Conservation (phyloP, 2,888 invertebrate species). For the Therioaphis trifolii region DNA sequence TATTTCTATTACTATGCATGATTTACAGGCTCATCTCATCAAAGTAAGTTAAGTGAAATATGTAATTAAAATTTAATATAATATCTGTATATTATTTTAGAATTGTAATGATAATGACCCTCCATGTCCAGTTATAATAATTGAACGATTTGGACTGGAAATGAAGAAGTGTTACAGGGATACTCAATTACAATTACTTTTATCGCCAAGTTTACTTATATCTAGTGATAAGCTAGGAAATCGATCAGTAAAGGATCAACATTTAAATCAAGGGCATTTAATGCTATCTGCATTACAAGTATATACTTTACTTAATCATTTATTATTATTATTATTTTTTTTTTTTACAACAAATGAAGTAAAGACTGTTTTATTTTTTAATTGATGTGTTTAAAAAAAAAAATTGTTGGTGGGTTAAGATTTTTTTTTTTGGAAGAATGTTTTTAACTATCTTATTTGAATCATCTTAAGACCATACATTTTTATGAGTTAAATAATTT, state of each 20-base stretch:
- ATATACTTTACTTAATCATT: too few relatives aligned
- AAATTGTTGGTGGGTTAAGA: too few relatives aligned
- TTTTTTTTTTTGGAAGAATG: too few relatives aligned
- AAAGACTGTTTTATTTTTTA: too few relatives aligned
- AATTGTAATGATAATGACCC: conserved; percentile 91
- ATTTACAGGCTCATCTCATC: conserved; percentile 92
- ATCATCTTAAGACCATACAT: too few relatives aligned
- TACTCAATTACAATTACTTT: conserved; percentile 87
- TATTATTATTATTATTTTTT: too few relatives aligned
- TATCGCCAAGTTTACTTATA: conserved; percentile 88
- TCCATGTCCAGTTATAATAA: conserved; percentile 87
- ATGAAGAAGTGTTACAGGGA: conserved; percentile 94
- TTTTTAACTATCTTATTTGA: too few relatives aligned
- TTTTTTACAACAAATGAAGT: too few relatives aligned
- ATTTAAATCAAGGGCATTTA: conserved; percentile 85
- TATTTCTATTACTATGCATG: conserved; percentile 92
- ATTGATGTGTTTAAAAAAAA: too few relatives aligned
- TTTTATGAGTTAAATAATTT: too few relatives aligned
- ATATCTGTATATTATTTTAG: conserved; percentile 68
- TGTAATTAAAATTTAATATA: neutral
- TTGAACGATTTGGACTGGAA: conserved; percentile 95
- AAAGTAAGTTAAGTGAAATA: conserved; percentile 72
- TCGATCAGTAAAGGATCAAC: conserved; percentile 77
- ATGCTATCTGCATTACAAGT: conserved; percentile 87
- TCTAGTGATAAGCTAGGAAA: conserved; percentile 79